Evolutionary conservation across 1,140 invertebrate genomes (phyloP).

Genomic region (Saccostrea echinata): DNA sequence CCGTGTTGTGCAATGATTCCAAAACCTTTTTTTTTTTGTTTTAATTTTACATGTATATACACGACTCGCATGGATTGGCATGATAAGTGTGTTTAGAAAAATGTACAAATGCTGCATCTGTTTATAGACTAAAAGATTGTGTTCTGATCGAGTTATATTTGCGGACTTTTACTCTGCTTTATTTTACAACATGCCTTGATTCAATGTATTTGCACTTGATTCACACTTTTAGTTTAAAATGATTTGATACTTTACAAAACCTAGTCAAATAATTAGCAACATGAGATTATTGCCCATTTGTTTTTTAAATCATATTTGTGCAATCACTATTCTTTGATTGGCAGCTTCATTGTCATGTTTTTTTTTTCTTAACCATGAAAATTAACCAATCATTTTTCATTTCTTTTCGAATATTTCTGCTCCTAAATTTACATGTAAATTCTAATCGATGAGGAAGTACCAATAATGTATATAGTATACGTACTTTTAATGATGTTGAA

Average conservation of each 20-base stretch:
- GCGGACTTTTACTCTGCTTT: background rate
- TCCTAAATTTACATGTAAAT: background rate
- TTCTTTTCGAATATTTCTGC: background rate
- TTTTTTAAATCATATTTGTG: background rate
- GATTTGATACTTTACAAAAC: constrained; percentile 16
- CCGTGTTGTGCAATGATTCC: constrained; percentile 19
- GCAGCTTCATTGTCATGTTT: background rate
- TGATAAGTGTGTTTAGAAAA: background rate
- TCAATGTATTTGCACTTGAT: background rate
- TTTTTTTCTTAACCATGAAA: background rate
- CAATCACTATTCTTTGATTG: constrained; percentile 23
- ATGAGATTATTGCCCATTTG: constrained; percentile 24
- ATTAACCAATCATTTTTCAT: constrained; percentile 1
- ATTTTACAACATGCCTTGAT: background rate
- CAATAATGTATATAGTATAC: background rate
- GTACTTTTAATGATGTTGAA: constrained; percentile 9
- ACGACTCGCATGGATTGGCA: background rate
- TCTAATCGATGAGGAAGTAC: background rate
- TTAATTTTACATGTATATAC: background rate
- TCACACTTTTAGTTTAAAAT: background rate
- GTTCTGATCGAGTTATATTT: background rate
- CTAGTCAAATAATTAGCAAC: constrained; percentile 27
- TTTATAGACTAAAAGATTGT: background rate
- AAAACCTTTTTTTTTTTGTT: background rate
- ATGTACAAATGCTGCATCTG: background rate